Conservation (phyloP, 2,113 vertebrate genomes). For the Nanorana parkeri region DNA sequence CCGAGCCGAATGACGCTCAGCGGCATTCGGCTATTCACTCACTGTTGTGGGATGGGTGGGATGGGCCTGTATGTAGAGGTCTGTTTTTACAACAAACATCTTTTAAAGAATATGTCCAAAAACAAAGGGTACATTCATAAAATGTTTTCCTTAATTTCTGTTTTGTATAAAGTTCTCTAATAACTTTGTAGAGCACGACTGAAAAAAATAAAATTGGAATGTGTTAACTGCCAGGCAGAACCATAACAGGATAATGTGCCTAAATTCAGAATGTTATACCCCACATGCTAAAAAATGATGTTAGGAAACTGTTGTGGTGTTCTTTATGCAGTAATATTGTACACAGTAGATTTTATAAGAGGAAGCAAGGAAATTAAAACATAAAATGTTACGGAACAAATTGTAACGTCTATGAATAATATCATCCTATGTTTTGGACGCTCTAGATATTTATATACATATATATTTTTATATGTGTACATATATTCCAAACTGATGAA, state of each 20-base stretch:
- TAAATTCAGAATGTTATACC: constrained; percentile 62
- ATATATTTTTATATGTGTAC: constrained; percentile 52
- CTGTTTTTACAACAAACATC: no score
- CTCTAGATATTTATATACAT: constrained; percentile 37
- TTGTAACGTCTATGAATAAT: constrained; percentile 57
- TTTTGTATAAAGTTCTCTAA: no score
- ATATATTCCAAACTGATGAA: constrained; percentile 56
- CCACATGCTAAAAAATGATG: constrained; percentile 58
- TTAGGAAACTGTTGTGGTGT: constrained; percentile 59
- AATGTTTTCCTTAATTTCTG: no score
- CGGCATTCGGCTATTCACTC: no score
- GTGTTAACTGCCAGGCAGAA: constrained; percentile 60
- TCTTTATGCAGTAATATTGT: constrained; percentile 3
- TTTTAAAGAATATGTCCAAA: no score
- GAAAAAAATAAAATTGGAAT: constrained; percentile 59
- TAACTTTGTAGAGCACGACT: constrained; percentile 1
- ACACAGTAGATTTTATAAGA: constrained; percentile 47
- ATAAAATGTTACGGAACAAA: constrained; percentile 14
- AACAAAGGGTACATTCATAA: no score
- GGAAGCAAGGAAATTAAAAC: constrained; percentile 55
- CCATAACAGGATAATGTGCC: constrained; percentile 56
- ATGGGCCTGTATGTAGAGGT: no score
- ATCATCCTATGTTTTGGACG: constrained; percentile 3
- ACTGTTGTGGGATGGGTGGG: no score
- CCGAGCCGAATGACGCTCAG: no score